A percentile compares a stretch with the other conserved stretches of the same genome.
These are phyloP conservation scores for Volucella zonaria DNA, from an alignment of 2,888 invertebrate species.

Conservation along the genomic window DNA sequence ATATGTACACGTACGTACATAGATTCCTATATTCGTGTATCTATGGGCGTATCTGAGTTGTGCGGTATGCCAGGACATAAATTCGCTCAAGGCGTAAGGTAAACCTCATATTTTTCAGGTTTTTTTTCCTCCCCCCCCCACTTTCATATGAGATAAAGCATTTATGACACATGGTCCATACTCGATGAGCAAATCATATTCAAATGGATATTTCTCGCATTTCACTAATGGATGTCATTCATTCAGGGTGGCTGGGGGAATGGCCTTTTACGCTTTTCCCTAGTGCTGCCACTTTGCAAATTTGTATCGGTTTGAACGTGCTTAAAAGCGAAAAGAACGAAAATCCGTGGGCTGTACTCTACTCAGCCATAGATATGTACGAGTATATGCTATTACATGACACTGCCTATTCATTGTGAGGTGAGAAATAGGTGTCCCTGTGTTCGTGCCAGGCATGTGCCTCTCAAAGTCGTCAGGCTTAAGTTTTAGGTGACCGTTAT, in stretches of 20 bases:
- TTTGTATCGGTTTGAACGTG: too few species aligned
- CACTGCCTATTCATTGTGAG: too few species aligned
- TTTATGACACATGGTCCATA: slow-evolving; percentile 49
- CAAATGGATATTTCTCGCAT: slow-evolving; percentile 65
- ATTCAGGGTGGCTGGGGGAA: slow-evolving; percentile 6
- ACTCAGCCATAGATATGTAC: too few species aligned
- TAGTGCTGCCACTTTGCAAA: too few species aligned
- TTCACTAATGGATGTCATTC: slow-evolving; percentile 66
- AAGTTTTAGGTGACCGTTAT: too few species aligned
- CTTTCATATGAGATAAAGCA: slow-evolving; percentile 51
- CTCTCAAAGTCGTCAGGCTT: too few species aligned
- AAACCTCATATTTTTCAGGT: slow-evolving; percentile 33
- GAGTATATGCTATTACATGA: too few species aligned
- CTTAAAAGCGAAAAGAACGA: too few species aligned
- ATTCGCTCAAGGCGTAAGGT: slow-evolving; percentile 8
- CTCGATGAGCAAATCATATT: slow-evolving; percentile 63
- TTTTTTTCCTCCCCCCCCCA: slow-evolving; percentile 8
- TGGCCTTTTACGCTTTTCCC: not conserved
- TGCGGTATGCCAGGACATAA: slow-evolving; percentile 35
- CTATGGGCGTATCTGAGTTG: slow-evolving; percentile 22
- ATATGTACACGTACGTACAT: not conserved
- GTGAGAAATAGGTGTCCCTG: too few species aligned
- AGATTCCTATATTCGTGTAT: not conserved
- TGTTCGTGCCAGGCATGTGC: too few species aligned
- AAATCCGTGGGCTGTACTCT: too few species aligned